Conservation (phyloP, 2,797 vertebrate genomes). For the Esox lucius region DNA sequence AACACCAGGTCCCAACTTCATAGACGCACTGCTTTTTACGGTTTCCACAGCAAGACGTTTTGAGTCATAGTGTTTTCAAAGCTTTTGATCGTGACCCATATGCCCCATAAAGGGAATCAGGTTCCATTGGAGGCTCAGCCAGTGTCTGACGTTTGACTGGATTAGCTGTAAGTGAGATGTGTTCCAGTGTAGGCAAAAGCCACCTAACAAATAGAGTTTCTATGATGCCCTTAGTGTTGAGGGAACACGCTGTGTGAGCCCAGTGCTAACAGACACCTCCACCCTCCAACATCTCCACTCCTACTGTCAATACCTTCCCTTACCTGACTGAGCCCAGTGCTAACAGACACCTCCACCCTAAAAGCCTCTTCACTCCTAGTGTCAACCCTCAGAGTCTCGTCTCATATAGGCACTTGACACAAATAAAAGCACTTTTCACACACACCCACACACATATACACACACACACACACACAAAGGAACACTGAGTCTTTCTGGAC, state of each 20-base stretch:
- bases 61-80: no score
- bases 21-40: no score
- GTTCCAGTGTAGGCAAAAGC: slow-evolving; percentile 18
- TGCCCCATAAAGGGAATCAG: neutral
- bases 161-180: slow-evolving; percentile 64
- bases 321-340: no score
- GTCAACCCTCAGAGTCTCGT: neutral
- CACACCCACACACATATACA: neutral
- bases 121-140: neutral
- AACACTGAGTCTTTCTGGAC: slow-evolving; percentile 30
- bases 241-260: slow-evolving; percentile 22
- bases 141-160: slow-evolving; percentile 51
- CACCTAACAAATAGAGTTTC: neutral
- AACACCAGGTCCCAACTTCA: no score
- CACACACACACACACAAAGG: slow-evolving; percentile 1
- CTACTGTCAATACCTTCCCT: neutral
- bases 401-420: neutral
- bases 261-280: neutral
- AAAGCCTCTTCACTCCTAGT: neutral
- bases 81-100: neutral
- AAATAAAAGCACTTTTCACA: neutral
- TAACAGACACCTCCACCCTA: neutral
- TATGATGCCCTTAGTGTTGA: slow-evolving; percentile 38
- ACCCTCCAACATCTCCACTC: neutral
- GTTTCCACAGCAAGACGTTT: no score